A percentile compares a stretch with the other conserved stretches of the same genome.
These are phyloP conservation scores for Coboldia fuscipes DNA, from an alignment of 1,140 invertebrate genomes.

Conservation along the genomic window DNA sequence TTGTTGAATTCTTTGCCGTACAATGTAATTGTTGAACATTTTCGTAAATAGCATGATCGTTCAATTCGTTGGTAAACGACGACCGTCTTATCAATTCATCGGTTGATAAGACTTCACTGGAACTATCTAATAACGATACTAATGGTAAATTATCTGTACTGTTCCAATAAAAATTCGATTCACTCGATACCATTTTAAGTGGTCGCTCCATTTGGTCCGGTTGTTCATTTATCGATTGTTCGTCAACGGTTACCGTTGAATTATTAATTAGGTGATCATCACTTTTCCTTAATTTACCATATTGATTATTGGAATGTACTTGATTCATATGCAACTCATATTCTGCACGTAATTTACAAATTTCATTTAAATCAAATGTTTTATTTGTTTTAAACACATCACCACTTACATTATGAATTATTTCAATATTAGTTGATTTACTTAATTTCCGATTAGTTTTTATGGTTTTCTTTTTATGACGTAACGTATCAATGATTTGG, in stretches of 20 bases:
- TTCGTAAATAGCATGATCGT: too few relatives aligned
- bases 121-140: not conserved
- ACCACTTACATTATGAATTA: not conserved
- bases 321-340: not conserved
- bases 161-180: not conserved
- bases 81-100: too few relatives aligned
- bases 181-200: not conserved
- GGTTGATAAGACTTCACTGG: not conserved
- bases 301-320: not conserved
- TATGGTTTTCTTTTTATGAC: too few relatives aligned
- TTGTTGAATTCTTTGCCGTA: too few relatives aligned
- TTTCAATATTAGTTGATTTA: too few relatives aligned
- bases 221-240: not conserved
- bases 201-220: not conserved
- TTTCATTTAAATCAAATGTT: slow-evolving; percentile 2
- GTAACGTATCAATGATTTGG: too few relatives aligned
- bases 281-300: not conserved
- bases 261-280: not conserved
- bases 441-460: too few relatives aligned
- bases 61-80: too few relatives aligned
- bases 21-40: not conserved
- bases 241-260: not conserved
- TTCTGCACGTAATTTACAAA: not conserved
- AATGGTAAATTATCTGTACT: not conserved
- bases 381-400: slow-evolving; percentile 1